Conservation (phyloP, 2,797 vertebrate genomes). For the Chaetophractus vellerosus region DNA sequence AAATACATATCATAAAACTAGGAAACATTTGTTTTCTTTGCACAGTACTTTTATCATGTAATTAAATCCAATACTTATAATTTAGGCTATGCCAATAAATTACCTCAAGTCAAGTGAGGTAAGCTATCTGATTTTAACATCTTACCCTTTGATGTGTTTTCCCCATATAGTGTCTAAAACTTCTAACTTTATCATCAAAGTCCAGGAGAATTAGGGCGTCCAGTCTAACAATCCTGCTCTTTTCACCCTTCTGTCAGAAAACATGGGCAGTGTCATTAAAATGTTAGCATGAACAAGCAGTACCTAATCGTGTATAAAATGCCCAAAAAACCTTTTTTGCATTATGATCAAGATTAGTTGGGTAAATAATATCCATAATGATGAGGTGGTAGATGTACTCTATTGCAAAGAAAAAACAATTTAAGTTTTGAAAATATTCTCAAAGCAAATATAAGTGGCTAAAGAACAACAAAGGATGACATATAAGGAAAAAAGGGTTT, state of each 20-base stretch:
- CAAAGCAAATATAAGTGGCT: background rate
- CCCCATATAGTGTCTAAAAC: no score
- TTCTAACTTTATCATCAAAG: background rate
- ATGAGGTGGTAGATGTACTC: background rate
- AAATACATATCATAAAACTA: conserved; percentile 33
- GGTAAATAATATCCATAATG: background rate
- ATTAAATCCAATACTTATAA: background rate
- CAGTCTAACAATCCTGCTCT: background rate
- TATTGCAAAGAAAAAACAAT: background rate
- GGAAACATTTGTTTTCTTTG: background rate
- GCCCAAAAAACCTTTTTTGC: background rate
- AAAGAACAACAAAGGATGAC: background rate
- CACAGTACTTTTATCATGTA: background rate
- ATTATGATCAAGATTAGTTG: background rate
- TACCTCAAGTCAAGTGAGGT: background rate
- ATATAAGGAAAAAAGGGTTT: background rate
- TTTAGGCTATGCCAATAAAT: background rate
- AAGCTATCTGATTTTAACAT: conserved; percentile 26
- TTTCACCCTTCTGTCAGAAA: background rate
- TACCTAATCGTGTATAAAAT: conserved; percentile 18
- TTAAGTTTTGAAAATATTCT: conserved; percentile 40
- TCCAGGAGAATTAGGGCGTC: background rate
- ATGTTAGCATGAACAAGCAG: background rate
- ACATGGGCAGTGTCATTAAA: background rate
- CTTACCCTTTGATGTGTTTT: background rate